Conservation (phyloP, 2,888 invertebrate genomes). For the Anoplius nigerrimus region DNA sequence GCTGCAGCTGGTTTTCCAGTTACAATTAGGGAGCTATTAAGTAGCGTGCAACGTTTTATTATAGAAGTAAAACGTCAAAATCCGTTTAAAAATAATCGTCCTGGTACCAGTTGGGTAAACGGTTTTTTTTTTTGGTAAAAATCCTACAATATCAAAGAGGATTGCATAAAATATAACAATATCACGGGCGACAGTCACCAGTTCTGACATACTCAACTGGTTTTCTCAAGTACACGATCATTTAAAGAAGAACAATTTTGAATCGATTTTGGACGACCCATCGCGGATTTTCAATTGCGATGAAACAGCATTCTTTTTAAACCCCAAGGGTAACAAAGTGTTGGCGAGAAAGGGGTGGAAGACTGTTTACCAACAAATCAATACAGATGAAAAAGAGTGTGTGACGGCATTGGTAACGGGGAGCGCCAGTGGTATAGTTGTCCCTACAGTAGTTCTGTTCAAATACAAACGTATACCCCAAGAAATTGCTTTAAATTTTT, state of each 20-base stretch:
- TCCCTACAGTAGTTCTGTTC: constrained; percentile 8
- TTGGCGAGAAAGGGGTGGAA: constrained; percentile 15
- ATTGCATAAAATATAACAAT: constrained; percentile 47
- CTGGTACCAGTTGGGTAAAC: constrained; percentile 8
- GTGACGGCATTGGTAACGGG: constrained; percentile 11
- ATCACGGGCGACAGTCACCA: constrained; percentile 43
- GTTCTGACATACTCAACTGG: constrained; percentile 46
- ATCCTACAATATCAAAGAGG: constrained; percentile 50
- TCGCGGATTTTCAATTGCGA: constrained; percentile 49
- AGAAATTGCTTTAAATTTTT: constrained; percentile 40
- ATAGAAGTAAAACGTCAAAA: constrained; percentile 36
- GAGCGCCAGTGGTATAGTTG: constrained; percentile 14
- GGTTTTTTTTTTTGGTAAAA: constrained; percentile 60
- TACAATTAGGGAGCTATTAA: constrained; percentile 56
- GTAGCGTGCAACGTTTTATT: constrained; percentile 15
- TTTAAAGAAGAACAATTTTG: constrained; percentile 45
- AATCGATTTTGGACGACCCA: too few species aligned
- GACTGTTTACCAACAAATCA: constrained; percentile 13
- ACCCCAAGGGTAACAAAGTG: constrained; percentile 19
- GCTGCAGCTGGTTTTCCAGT: constrained; percentile 61
- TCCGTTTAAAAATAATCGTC: constrained; percentile 32
- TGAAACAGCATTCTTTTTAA: constrained; percentile 18
- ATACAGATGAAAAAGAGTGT: constrained; percentile 23
- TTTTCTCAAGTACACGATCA: constrained; percentile 47
- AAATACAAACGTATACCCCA: constrained; percentile 18